Evolutionary conservation across 2,797 vertebrate genomes (phyloP), one percentile per base, ranked within the genome.

Genomic region (Sebastes elongatus): DNA sequence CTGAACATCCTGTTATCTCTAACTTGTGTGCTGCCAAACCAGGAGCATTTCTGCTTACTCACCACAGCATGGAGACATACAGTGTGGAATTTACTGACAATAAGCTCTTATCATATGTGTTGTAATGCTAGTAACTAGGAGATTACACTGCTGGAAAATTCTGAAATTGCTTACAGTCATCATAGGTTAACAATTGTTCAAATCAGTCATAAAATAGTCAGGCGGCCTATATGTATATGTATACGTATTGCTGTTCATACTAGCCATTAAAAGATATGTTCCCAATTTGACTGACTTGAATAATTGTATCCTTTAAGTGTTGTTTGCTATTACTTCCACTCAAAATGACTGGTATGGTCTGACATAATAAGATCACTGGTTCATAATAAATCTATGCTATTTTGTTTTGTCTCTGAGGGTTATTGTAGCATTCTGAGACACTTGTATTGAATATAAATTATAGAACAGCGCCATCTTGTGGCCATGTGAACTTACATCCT

Each of bases 381-480:
- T 3, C 23, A 8, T 23, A 25, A 57, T 32, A 35, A 65, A 69
- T 28, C 2, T n/a, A 16, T 25, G 60, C 1, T 53, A n/a, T 38
- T 46, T 38, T 38, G 10, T 38, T 66, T 4, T 49, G 20, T 63
- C 46, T 22, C 25, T 33, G n/a, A 7, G 14, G 20, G 5, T 57
- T 65, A 1, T 27, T 7, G 18, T 10, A 16, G 6, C 7, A 10
- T 32, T 62, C 1, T 16, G 1, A 16, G 1, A 7, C 10, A 4
- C 30, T 22, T 14, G 2, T 5, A 9, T 8, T n/a, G 55, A 42
- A 32, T 20, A 8, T n/a, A 35, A 56, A 49, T 20, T 38, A 71
- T 57, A 61, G 71, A 86, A 92, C 82, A 92, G 82, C 74, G 67
- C 93, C 95, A 94, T 87, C 95, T 95, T 85, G 93, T 94, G 95